Percentiles rank a stretch among this genome's conserved stretches.
These are phyloP conservation scores for Eurosta solidaginis DNA, from an alignment of 1,140 invertebrate species.

Conservation along the genomic window DNA sequence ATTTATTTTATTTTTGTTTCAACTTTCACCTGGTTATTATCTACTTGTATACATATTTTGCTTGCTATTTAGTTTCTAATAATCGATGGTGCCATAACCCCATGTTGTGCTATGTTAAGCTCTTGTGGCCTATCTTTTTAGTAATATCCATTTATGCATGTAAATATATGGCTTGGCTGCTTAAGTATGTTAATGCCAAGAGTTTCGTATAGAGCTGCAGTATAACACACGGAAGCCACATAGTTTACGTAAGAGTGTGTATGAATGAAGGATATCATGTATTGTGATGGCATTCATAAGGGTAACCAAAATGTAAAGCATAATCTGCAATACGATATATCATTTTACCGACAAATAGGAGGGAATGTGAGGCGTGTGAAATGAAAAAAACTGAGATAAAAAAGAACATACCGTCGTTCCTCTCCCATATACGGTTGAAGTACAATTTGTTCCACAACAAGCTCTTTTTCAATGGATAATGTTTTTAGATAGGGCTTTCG, in stretches of 20 bases:
- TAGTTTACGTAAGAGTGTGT: not conserved
- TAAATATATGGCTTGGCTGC: not conserved
- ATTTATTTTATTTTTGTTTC: not conserved
- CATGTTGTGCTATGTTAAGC: not conserved
- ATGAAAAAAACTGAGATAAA: too few relatives aligned
- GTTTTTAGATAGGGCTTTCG: too few relatives aligned
- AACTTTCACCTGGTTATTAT: conserved; percentile 18
- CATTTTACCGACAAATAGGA: too few relatives aligned
- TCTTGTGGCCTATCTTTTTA: not conserved
- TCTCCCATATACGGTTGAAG: too few relatives aligned
- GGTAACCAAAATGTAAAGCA: too few relatives aligned
- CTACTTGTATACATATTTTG: not conserved
- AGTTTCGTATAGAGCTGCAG: not conserved
- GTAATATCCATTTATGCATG: not conserved
- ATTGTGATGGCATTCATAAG: too few relatives aligned
- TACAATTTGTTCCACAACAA: too few relatives aligned
- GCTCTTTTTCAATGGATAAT: too few relatives aligned
- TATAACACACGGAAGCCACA: not conserved
- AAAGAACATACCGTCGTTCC: too few relatives aligned
- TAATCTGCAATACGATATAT: too few relatives aligned
- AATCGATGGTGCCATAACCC: not conserved
- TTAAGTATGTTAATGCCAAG: not conserved
- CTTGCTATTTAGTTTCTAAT: not conserved
- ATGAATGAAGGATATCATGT: too few relatives aligned
- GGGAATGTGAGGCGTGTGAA: too few relatives aligned